Percentiles rank a stretch among this genome's conserved stretches.
These are phyloP conservation scores for Ormyrus rosae DNA, from an alignment of 2,888 invertebrate species.

Conservation along the genomic window DNA sequence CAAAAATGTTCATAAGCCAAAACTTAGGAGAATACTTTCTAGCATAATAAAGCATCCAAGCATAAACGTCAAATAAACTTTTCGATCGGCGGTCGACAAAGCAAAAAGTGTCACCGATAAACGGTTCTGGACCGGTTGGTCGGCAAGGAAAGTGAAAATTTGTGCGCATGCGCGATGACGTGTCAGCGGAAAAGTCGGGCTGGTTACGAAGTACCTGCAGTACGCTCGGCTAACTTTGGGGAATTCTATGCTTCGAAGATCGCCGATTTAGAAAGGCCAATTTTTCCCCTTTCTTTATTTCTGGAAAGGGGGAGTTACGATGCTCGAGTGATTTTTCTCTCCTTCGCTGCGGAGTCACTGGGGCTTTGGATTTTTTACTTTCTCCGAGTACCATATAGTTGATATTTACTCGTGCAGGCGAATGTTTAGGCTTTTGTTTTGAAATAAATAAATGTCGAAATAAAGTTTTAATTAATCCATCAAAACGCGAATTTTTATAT, in stretches of 20 bases:
- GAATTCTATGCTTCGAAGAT: conserved; percentile 13
- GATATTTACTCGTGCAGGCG: no score
- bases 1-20: no score
- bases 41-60: no score
- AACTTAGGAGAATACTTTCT: no score
- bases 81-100: background rate
- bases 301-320: conserved; percentile 40
- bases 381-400: conserved; percentile 27
- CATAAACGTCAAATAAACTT: no score
- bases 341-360: background rate
- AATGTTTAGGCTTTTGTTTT: no score
- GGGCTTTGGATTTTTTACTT: conserved; percentile 45
- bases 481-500: no score
- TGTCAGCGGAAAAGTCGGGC: conserved; percentile 8
- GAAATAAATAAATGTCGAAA: no score
- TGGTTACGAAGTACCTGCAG: conserved; percentile 9
- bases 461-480: no score
- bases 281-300: conserved; percentile 26
- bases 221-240: conserved; percentile 13
- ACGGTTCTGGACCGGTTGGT: conserved; percentile 5
- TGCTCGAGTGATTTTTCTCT: conserved; percentile 48
- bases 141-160: conserved; percentile 37
- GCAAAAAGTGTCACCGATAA: background rate
- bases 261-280: conserved; percentile 49
- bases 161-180: background rate